Conservation (phyloP, 2,888 invertebrate species). For the Aporophyla nigra region DNA sequence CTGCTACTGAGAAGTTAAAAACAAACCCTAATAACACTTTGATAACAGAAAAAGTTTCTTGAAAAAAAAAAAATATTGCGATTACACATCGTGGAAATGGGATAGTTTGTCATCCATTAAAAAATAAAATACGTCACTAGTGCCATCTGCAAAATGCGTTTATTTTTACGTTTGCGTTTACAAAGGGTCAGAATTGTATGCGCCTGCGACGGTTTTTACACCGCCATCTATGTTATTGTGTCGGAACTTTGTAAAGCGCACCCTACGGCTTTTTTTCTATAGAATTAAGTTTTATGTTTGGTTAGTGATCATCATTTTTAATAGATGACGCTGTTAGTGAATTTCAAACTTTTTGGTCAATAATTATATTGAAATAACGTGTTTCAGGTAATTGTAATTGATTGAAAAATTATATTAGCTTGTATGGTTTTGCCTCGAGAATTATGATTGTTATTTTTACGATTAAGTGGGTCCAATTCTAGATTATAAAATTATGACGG, state of each 20-base stretch:
- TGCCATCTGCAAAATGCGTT: conserved; percentile 45
- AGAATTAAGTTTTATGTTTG: background rate
- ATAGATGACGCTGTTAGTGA: conserved; percentile 36
- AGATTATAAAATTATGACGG: background rate
- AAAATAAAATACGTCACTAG: background rate
- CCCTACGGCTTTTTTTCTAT: background rate
- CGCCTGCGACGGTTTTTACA: conserved; percentile 58
- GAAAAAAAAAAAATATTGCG: background rate
- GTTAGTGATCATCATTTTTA: background rate
- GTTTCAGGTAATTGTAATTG: no score
- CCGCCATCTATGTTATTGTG: conserved; percentile 52
- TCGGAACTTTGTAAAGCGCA: conserved; percentile 15
- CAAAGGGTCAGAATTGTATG: conserved; percentile 13
- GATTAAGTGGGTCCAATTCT: background rate
- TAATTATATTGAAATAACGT: background rate
- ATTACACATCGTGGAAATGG: background rate
- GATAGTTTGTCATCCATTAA: background rate
- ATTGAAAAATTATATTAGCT: no score
- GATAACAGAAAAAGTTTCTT: background rate
- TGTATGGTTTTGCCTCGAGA: background rate
- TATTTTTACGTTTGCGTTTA: background rate
- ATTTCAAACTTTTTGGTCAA: background rate
- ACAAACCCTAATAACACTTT: background rate
- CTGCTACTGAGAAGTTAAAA: background rate
- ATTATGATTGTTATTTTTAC: no score